These are phyloP conservation scores for Lepilemur septentrionalis DNA, from an alignment of 2,797 vertebrate genomes.

Conservation along the genomic window DNA sequence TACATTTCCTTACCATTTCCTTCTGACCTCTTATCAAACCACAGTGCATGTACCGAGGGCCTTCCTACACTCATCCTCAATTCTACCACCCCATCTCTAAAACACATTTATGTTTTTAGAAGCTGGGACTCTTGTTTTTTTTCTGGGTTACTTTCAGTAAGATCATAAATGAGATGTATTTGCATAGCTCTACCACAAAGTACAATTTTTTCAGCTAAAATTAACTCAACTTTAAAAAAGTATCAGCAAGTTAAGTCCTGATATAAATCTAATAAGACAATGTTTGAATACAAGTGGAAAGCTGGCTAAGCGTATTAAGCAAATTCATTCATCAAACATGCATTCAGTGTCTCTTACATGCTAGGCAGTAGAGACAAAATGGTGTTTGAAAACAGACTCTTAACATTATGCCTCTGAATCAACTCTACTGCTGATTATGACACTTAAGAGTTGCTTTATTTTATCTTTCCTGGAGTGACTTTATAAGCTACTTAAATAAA, in stretches of 20 bases:
- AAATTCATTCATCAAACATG: neutral
- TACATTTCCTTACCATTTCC: neutral
- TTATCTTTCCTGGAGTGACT: neutral
- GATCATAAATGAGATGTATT: neutral
- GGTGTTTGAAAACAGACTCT: conserved; percentile 14
- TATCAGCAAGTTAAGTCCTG: neutral
- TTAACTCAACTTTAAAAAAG: neutral
- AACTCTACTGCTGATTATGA: neutral
- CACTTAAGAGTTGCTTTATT: neutral
- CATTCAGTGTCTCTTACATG: neutral
- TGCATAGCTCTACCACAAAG: neutral
- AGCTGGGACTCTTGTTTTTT: neutral
- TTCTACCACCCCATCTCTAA: neutral
- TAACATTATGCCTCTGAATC: neutral
- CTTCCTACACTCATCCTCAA: neutral
- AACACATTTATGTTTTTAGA: neutral
- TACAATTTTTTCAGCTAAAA: neutral
- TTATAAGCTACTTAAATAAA: conserved; percentile 6
- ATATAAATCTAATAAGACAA: conserved; percentile 10
- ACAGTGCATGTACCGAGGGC: neutral
- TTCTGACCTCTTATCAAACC: neutral
- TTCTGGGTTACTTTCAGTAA: neutral
- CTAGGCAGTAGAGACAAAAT: neutral
- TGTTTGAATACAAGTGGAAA: neutral
- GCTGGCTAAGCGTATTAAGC: neutral